Evolutionary conservation across 2,113 vertebrate genomes (phyloP).

Genomic region (Phalacrocorax carbo): DNA sequence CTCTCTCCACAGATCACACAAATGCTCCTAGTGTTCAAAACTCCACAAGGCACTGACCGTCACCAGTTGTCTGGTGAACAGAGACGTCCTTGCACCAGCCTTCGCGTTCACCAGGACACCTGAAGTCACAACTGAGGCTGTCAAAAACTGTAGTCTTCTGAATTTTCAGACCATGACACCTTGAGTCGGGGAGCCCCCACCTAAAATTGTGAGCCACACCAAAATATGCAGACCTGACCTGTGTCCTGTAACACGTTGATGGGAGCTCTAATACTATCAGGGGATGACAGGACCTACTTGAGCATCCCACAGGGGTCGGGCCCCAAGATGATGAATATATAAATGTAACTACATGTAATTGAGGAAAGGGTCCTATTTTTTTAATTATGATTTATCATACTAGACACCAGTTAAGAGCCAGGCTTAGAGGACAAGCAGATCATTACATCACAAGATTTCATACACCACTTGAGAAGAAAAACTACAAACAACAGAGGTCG

Average conservation of each 20-base stretch:
- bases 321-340: neutral
- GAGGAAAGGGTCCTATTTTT: neutral
- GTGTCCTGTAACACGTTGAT: accelerated
- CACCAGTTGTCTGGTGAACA: neutral
- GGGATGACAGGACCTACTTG: neutral
- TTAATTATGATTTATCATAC: neutral
- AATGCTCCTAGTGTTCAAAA: neutral
- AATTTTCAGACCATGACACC: neutral
- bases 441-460: neutral
- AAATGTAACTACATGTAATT: neutral
- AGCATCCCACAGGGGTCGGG: neutral
- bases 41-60: neutral
- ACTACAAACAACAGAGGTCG: neutral
- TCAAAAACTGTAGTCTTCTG: neutral
- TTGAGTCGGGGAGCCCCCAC: neutral
- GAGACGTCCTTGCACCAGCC: neutral
- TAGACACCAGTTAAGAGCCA: neutral
- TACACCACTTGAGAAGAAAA: neutral
- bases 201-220: neutral
- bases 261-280: neutral
- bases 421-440: neutral
- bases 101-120: neutral
- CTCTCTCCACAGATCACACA: neutral
- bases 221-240: neutral
- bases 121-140: neutral